Conservation (phyloP, 37 sponge, comb jelly and placozoan genomes). For the Lycopodina hypogea region DNA sequence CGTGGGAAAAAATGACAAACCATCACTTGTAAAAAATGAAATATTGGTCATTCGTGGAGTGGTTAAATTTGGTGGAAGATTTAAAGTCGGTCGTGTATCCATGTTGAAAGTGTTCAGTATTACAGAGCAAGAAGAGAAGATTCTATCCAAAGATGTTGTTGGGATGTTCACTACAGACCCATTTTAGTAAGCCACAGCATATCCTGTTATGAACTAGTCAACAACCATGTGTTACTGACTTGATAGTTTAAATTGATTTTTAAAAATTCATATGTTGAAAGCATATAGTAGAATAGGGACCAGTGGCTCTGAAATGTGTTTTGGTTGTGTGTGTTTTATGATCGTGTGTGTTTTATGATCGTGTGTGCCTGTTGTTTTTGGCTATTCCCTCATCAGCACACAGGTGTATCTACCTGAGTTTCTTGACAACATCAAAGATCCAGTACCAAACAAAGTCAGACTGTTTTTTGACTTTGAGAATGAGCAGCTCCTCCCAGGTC, state of each 20-base stretch:
- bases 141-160: slow-evolving; percentile 9
- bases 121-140: slow-evolving; percentile 9
- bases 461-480: slow-evolving; percentile 19
- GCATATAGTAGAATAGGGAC: too few species aligned
- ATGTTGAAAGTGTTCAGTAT: slow-evolving; percentile 27
- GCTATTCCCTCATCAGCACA: not conserved
- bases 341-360: too few species aligned
- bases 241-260: too few species aligned
- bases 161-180: slow-evolving; percentile 45
- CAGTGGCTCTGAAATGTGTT: too few species aligned
- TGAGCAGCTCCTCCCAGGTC: slow-evolving; percentile 16
- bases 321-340: too few species aligned
- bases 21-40: slow-evolving; percentile 6
- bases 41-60: slow-evolving; percentile 6
- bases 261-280: too few species aligned
- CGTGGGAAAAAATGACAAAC: not conserved
- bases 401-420: slow-evolving; percentile 15
- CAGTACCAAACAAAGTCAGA: not conserved
- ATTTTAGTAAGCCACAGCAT: not conserved
- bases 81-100: not conserved
- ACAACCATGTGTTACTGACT: too few species aligned
- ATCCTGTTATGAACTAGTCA: too few species aligned
- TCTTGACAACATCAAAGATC: not conserved
- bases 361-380: too few species aligned
- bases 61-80: not conserved